A percentile compares a stretch with the other conserved stretches of the same genome.
phyloP scores from a whole-genome alignment of 2,797 vertebrate genomes.

The Spheniscus humboldti region DNA sequence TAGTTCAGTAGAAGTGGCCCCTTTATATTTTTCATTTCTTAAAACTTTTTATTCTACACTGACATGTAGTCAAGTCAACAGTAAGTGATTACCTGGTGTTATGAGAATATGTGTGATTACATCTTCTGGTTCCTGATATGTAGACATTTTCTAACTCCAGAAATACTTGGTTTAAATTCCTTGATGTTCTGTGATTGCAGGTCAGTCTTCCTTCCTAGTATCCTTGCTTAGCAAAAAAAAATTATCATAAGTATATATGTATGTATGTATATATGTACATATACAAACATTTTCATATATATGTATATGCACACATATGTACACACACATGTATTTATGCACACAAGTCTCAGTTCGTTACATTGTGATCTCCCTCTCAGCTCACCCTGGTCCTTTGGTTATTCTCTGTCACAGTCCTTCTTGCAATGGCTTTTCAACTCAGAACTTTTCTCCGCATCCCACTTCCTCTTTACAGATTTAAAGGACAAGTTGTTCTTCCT shows the following conservation, averaged over 20 bases:
- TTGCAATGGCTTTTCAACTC: background rate
- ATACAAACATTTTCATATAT: too few relatives aligned
- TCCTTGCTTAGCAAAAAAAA: background rate
- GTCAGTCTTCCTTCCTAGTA: background rate
- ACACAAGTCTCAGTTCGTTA: background rate
- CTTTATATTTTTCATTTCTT: background rate
- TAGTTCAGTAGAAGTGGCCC: background rate
- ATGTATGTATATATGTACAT: background rate
- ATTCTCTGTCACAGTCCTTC: background rate
- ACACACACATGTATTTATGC: background rate
- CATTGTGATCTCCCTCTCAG: background rate
- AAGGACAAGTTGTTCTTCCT: conserved; percentile 26
- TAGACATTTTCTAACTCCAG: background rate
- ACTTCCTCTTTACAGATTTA: background rate
- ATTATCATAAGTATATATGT: background rate
- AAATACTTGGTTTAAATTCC: background rate
- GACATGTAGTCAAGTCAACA: background rate
- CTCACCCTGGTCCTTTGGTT: background rate
- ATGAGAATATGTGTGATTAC: background rate
- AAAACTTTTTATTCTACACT: background rate
- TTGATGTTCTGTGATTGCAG: background rate
- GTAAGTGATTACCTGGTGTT: background rate
- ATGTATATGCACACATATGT: too few relatives aligned
- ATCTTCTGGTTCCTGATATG: background rate
- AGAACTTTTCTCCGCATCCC: background rate